Percentiles rank a stretch among this genome's conserved stretches.
Evolutionary conservation across 2,888 invertebrate genomes (phyloP).

Genomic region (Melanchra persicariae): DNA sequence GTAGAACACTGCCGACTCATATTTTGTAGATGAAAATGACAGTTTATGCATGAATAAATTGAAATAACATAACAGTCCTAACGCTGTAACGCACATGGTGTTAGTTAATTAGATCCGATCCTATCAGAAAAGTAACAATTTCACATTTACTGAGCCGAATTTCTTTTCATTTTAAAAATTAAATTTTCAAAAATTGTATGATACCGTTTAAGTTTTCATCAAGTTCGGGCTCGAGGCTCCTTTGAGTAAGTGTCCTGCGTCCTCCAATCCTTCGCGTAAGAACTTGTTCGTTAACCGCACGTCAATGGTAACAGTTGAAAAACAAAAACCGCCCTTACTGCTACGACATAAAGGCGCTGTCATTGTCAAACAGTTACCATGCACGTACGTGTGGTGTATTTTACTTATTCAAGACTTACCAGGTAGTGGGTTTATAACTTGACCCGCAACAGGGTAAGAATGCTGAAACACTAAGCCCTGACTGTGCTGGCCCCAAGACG

Average conservation of each 20-base stretch:
- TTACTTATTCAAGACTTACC: slow-evolving; percentile 25
- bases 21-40: neutral
- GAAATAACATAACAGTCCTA: no score
- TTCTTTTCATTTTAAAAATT: no score
- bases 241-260: no score
- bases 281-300: neutral
- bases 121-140: neutral
- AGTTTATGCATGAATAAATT: no score
- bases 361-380: neutral
- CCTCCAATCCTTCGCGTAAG: neutral
- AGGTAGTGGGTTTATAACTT: neutral
- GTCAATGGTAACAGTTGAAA: neutral
- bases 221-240: no score
- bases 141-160: no score
- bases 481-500: neutral
- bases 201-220: no score
- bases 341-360: neutral
- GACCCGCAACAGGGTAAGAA: neutral
- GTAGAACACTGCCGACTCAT: no score
- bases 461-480: neutral
- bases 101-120: neutral
- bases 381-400: neutral
- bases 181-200: no score
- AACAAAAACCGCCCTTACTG: neutral
- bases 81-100: no score